Evolutionary conservation across 2,797 vertebrate genomes (phyloP), one percentile per base, ranked within the genome.

Genomic region (Enteromius unitaeniatus): DNA sequence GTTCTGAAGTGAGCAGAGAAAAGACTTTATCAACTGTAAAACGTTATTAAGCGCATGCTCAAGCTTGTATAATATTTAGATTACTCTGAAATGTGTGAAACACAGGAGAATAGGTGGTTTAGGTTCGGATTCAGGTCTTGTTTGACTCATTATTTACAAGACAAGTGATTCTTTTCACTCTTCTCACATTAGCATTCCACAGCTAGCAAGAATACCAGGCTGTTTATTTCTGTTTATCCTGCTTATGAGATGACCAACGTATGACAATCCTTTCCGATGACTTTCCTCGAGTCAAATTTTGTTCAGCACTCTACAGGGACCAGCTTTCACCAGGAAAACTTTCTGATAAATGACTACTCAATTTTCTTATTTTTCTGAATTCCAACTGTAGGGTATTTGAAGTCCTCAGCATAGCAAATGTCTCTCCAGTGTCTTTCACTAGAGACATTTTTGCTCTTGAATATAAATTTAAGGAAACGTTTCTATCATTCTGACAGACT

Each of bases 311-410:
- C 72, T 58, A 51, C 15, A 76, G 64, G 49, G 51, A 78, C 60
- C 37, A 58, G 64, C 64, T 77, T 78, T 83, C 49, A 58, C 49
- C 23, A 19, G 23, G 19, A 69, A 31, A 49, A 47, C 64, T 69
- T 68, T 70, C 21, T 83, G 37, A 78, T 45, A 58, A 68, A 60
- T 69, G 49, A 68, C 64, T 83, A 1, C 28, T 55, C 62, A 68
- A 69, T 58, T 77, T 67, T 45, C n/a, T 15, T 69, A 65, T 75
- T 75, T 82, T 68, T 17, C 62, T 58, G 34, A 77, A 60, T 69
- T 77, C 15, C 19, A 34, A 13, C 49, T 23, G 34, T 68, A n/a
- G 26, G 26, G 34, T 42, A 76, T 68, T 58, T 77, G 37, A 83
- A 58, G 15, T 26, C 23, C 21, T 64, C 42, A 47, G 23, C 58